Evolutionary conservation across 2,888 invertebrate genomes (phyloP).

Genomic region (Mactromeris polynyma): DNA sequence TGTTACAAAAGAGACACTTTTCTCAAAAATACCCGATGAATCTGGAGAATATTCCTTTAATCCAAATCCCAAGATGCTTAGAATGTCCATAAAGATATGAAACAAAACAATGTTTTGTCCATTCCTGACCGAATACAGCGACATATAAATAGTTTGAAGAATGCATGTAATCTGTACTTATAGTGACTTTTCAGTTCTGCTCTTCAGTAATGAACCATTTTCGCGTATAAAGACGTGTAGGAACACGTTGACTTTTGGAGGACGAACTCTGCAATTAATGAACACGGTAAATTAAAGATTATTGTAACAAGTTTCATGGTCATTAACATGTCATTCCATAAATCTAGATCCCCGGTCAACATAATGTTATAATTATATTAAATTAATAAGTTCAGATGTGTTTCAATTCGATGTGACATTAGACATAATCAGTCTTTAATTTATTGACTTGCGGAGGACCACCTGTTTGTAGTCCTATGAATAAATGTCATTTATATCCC

Average conservation of each 20-base stretch:
- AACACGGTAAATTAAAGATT: slow-evolving; percentile 15
- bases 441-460: slow-evolving; percentile 60
- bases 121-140: too few species aligned
- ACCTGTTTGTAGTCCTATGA: slow-evolving; percentile 61
- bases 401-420: slow-evolving; percentile 67
- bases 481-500: slow-evolving; percentile 53
- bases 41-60: too few species aligned
- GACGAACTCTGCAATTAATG: slow-evolving; percentile 1
- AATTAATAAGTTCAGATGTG: slow-evolving; percentile 70
- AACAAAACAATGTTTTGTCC: too few species aligned
- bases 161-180: too few species aligned
- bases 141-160: too few species aligned
- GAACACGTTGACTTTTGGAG: slow-evolving; percentile 12
- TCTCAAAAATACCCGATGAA: too few species aligned
- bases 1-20: too few species aligned
- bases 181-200: too few species aligned
- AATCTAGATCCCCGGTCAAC: slow-evolving; percentile 37
- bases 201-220: neutral
- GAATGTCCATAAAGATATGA: too few species aligned
- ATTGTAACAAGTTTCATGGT: slow-evolving; percentile 37
- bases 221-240: neutral
- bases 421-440: slow-evolving; percentile 65
- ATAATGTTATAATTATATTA: slow-evolving; percentile 67
- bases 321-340: slow-evolving; percentile 67
- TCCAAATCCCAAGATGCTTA: too few species aligned